phyloP scores from a whole-genome alignment of 2,888 invertebrate genomes.

The Luffia ferchaultella region DNA sequence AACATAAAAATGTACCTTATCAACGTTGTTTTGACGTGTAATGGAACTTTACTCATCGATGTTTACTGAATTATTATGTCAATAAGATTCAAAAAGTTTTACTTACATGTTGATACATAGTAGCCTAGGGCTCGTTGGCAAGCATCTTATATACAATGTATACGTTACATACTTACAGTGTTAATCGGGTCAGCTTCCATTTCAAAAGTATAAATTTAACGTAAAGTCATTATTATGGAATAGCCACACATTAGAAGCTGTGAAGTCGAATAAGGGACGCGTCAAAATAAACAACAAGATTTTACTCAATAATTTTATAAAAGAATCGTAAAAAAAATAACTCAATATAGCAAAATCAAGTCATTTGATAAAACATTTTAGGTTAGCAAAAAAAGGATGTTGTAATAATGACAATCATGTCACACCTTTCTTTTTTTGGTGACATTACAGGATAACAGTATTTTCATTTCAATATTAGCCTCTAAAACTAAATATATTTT shows the following conservation, averaged over 20 bases:
- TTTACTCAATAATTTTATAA: slow-evolving; percentile 53
- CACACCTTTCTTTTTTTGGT: slow-evolving; percentile 64
- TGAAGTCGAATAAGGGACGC: slow-evolving; percentile 33
- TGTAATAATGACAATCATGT: slow-evolving; percentile 59
- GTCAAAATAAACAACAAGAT: slow-evolving; percentile 57
- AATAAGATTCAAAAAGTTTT: too few relatives aligned
- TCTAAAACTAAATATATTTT: slow-evolving; percentile 39
- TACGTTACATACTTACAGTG: slow-evolving; percentile 52
- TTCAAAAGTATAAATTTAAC: slow-evolving; percentile 40
- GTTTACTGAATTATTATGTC: too few relatives aligned
- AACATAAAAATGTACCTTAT: too few relatives aligned
- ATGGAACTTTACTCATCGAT: too few relatives aligned
- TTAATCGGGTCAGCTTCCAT: slow-evolving; percentile 63
- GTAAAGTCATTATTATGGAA: slow-evolving; percentile 52
- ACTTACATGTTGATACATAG: too few relatives aligned
- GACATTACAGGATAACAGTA: slow-evolving; percentile 58
- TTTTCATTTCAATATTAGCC: slow-evolving; percentile 56
- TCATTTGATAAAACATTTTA: slow-evolving; percentile 66
- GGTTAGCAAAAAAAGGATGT: slow-evolving; percentile 64
- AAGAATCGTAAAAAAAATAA: slow-evolving; percentile 53
- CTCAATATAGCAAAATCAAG: slow-evolving; percentile 58
- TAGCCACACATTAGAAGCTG: slow-evolving; percentile 29
- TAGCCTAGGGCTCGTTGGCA: too few relatives aligned
- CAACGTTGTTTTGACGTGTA: too few relatives aligned
- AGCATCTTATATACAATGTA: too few relatives aligned